phyloP scores from a whole-genome alignment of 2,113 vertebrate genomes.

The Apus apus region DNA sequence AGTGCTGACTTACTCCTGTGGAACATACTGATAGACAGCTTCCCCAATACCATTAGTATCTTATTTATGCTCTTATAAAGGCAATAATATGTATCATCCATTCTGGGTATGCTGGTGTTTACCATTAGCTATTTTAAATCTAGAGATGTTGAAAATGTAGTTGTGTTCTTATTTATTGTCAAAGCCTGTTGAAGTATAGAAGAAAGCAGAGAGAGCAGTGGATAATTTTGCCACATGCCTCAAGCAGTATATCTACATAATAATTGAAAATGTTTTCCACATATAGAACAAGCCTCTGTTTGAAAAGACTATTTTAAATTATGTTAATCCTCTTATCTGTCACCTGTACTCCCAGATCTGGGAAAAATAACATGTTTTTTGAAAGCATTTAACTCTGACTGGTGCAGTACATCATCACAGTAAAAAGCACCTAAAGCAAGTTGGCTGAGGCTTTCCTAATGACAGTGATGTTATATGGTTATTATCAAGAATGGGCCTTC shows the following conservation, averaged over 20 bases:
- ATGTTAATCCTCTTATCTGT: conserved; percentile 33
- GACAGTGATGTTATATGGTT: background rate
- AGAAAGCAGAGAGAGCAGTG: background rate
- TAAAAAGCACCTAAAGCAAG: background rate
- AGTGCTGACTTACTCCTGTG: background rate
- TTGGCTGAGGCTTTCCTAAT: background rate
- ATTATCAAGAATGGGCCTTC: background rate
- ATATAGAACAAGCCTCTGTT: background rate
- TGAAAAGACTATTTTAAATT: conserved; percentile 25
- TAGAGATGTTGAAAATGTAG: background rate
- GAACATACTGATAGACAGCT: background rate
- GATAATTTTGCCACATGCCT: background rate
- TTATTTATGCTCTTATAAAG: background rate
- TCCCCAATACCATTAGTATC: background rate
- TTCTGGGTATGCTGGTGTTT: background rate
- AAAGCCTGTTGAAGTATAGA: background rate
- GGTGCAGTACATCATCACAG: background rate
- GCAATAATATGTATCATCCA: background rate
- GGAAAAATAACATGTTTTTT: background rate
- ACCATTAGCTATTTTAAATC: background rate
- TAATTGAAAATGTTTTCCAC: background rate
- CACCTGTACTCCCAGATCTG: conserved; percentile 7
- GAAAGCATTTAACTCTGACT: background rate
- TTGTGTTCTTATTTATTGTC: background rate
- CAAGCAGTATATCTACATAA: background rate